Base-by-base conservation (phyloP, 2,113 vertebrate species). In the Pipa parva region DNA sequence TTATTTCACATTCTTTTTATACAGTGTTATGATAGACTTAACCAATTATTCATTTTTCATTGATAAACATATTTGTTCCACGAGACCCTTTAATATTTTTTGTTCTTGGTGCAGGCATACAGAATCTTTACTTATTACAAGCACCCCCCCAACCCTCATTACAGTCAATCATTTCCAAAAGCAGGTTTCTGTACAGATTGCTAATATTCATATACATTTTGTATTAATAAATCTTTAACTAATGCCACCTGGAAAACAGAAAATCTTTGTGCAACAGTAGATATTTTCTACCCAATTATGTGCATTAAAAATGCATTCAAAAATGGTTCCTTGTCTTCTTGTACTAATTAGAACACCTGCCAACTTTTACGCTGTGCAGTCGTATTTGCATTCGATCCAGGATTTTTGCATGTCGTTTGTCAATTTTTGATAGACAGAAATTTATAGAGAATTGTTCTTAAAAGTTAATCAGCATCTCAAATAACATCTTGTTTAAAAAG, bases 271-370 rank as follows among this genome's bases (percentile, higher is more conserved):
- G 78, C 78, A 80, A 74, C 66, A 81, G 76, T 75, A 84, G 78
- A 9, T 79, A 66, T 81, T 87, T 87, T 80, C 78, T 52, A 20
- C 77, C 83, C 65, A 69, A 83, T 82, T 85, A 76, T 78, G 77
- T 83, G 73, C 85, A 75, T 87, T 87, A 87, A 83, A 85, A 84
- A 85, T 86, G 84, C 83, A 86, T 86, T 84, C 77, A 83, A 82
- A 81, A 83, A 82, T 84, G 52, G 82, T 83, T 88, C 81, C 78
- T 80, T 83, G 85, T 85, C 84, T 88, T 80, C 79, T 84, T 84
- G 85, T 81, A 76, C 83, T 86, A 87, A 87, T 84, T 83, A 85
- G 82, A 89, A 89, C 85, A 88, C 87, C 85, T 89, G 88, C 84
- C 87, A 87, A 78, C 79, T 79, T 85, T 75, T 77, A 77, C 76